Base-by-base conservation (phyloP, 2,113 vertebrate species). In the Bubo blakistoni region DNA sequence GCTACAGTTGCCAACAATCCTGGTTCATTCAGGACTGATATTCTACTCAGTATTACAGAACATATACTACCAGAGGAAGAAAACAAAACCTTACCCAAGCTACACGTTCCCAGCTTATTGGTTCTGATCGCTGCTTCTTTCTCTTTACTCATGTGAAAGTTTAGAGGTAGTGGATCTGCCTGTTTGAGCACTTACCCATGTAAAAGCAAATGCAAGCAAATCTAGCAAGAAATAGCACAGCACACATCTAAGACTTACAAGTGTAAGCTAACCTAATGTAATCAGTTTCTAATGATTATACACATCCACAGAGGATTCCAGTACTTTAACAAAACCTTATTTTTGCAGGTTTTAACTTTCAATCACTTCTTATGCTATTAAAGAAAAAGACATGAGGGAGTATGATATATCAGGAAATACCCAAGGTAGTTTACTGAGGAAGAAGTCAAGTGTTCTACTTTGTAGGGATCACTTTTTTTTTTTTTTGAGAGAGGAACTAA, bases 281-380 rank as follows among this genome's bases (percentile, higher is more conserved):
- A 90, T 94, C 70, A 71, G 8, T 67, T 85, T 74, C 82, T 71
- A 67, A 62, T 46, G n/a, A 85, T 46, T 88, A 66, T 12, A n/a
- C 25, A 71, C 32, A 58, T 90, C 94, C 91, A 76, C 88, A 81
- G 93, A 74, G 91, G 54, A 85, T 94, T 93, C 27, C 38, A 90
- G 47, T 55, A 72, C 67, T 83, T 94, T 57, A 95, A 92, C 40
- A 84, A 92, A 86, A 81, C 72, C 81, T 91, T 69, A 30, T 58
- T 83, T 83, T 77, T 73, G 25, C 59, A 36, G 6, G 0, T 65
- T 91, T 94, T 86, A 86, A 79, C 17, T 86, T 95, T 90, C 86
- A 94, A 24, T 88, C 62, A 86, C 81, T 76, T 90, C 67, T 90
- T 52, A 61, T 27, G 40, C 40, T 77, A 44, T 70, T 91, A 95